Evolutionary conservation across 2,797 vertebrate genomes (phyloP), one percentile per base, ranked within the genome.

Genomic region (Enteromius radiatus): DNA sequence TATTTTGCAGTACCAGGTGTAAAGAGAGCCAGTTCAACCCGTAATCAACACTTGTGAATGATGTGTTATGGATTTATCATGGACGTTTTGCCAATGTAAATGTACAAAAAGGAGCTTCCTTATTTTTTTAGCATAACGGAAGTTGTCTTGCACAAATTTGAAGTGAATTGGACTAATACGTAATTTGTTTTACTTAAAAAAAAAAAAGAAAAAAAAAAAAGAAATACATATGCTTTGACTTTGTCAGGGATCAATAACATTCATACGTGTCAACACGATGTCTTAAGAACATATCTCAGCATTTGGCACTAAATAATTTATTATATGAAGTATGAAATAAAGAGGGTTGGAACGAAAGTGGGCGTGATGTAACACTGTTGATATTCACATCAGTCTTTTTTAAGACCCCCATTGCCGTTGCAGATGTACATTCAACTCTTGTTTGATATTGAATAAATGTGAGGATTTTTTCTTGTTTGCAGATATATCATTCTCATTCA

Each of bases 381-480:
- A 94, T 95, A 92, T 94, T 95, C 92, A 94, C 95, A 92, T 93
- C 91, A 93, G 96, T 96, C 94, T 93, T 97, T 98, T 96, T 95
- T 97, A 96, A 95, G 96, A 97, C 94, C 96, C 96, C 95, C 96
- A 96, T 96, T 95, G 96, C 96, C 97, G 96, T 94, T 94, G 93
- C 96, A 96, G 96, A 95, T 98, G 98, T 98, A 97, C 96, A 95
- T 97, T 97, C 96, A 97, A 98, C 96, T 98, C 97, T 95, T 96
- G 96, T 99, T 98, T 98, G 96, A 98, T 96, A 97, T 97, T 95
- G 96, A 99, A 99, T 99, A 99, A 99, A 99, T 98, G 97, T 99
- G 97, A 98, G 94, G 92, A 83, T 80, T 88, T 97, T 92, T 98
- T 96, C 96, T 97, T 92, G 91, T 98, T 97, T 93, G 89, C 95